Percentiles rank a stretch among this genome's conserved stretches.
Evolutionary conservation across 2,888 invertebrate species (phyloP).

Genomic region (Carterocephalus palaemon): DNA sequence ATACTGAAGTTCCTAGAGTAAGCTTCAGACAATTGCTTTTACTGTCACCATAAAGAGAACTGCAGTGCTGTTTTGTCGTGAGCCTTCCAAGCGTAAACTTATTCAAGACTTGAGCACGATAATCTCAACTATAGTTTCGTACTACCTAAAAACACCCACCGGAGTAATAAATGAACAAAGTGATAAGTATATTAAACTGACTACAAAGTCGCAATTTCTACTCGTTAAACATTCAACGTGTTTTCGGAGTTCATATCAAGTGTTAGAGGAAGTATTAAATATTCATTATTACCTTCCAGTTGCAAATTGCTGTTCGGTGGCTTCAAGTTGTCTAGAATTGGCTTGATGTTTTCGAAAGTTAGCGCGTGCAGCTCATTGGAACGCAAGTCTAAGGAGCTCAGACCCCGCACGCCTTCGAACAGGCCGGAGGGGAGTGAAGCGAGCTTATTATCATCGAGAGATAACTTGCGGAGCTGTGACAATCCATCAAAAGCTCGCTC

Average conservation of each 20-base stretch:
- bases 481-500: conserved; percentile 88
- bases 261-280: conserved; percentile 52
- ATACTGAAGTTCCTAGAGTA: conserved; percentile 1
- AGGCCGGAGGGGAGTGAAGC: conserved; percentile 84
- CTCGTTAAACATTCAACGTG: conserved; percentile 66
- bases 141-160: conserved; percentile 52
- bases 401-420: conserved; percentile 84
- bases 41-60: conserved; percentile 14
- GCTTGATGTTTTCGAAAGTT: conserved; percentile 86
- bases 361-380: conserved; percentile 87
- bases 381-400: conserved; percentile 86
- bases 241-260: conserved; percentile 59
- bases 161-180: conserved; percentile 64
- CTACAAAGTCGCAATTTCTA: conserved; percentile 56
- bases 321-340: conserved; percentile 87
- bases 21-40: conserved; percentile 10
- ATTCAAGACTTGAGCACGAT: conserved; percentile 28
- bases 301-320: conserved; percentile 86
- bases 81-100: conserved; percentile 27
- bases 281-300: conserved; percentile 83
- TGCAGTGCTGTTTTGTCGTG: conserved; percentile 8
- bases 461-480: conserved; percentile 83
- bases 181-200: conserved; percentile 61
- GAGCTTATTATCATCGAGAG: conserved; percentile 87
- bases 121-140: conserved; percentile 36